Evolutionary conservation across 2,888 invertebrate genomes (phyloP), one percentile per base, ranked within the genome.

Genomic region (Carabus problematicus): DNA sequence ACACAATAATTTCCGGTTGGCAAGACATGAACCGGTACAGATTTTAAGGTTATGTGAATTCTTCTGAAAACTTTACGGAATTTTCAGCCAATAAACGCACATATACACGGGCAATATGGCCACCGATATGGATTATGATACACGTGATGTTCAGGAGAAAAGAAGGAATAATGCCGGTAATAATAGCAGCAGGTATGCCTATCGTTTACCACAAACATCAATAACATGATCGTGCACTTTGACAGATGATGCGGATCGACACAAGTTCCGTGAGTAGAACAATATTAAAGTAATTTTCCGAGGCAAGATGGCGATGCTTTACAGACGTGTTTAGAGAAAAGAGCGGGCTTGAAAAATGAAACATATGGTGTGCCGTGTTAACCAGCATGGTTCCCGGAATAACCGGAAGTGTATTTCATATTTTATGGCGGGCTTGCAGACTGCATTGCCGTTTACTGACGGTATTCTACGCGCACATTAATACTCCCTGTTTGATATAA

Each of bases 401-500:
- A 64, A 60, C 67, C 59, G 60, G 67, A 68, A 68, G 60, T 69
- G 56, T 62, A 69, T 69, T 69, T 69, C 60, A 67, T 69, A 62
- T 62, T 69, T 69, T 69, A 69, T 69, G 62, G 61, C 18, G 61
- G 19, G 29, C 29, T 18, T 60, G 54, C 61, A 60, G 54, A 43
- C 60, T 68, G 67, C 67, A 67, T n/a, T 58, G 64, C 55, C 56
- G 55, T 55, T 52, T 41, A 58, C 14, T 52, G 19, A 52, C n/a
- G 52, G 18, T 9, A 16, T 16, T 14, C 18, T 14, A 19, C 19
- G 9, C 56, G 42, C 67, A 68, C 67, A 68, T 68, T 68, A 68
- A 68, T 68, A 68, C 52, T 55, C 69, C 62, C 19, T 62, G 62
- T 62, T 69, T 69, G 69, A 62, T 69, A 69, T 69, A 69, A 69